Evolutionary conservation across 2,113 vertebrate species (phyloP), one percentile per base, ranked within the genome.

Genomic region (Tympanuchus pallidicinctus): DNA sequence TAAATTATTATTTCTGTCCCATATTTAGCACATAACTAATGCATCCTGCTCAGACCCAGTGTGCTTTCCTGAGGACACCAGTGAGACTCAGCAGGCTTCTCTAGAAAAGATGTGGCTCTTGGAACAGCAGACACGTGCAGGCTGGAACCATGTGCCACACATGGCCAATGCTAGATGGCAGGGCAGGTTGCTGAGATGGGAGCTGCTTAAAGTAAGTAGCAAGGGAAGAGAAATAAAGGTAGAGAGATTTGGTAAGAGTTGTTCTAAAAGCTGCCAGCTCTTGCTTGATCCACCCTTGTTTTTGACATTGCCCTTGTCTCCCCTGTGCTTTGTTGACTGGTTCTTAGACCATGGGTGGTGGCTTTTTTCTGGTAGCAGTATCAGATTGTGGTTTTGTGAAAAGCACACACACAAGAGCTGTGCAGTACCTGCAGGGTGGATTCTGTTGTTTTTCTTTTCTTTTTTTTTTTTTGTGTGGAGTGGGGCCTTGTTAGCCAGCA

Each of bases 271-370:
- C 64, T 70, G 3, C 6, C n/a, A 34, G 10, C 5, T 70, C 64
- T 85, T 88, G 22, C 78, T 90, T 78, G 89, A 90, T 63, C 82
- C 76, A 1, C 97, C 95, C 96, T 96, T 98, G 96, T 96, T 97
- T 98, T 92, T 86, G 48, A 92, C 70, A 83, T 60, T 83, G n/a
- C 32, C 38, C 19, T 48, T 3, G 27, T 22, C 32, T 77, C 40
- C 65, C 43, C 61, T 20, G 3, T 64, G 69, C 70, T 85, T 80
- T 69, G 78, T 83, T 88, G 95, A 97, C 90, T 92, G 88, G 78
- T 91, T 94, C n/a, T 47, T 42, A 82, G 43, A 94, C 95, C 88
- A 96, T 94, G 97, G 97, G 97, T n/a, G 96, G 92, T 63, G 73
- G 57, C 71, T 71, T 76, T 84, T 84, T 92, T 76, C 66, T 42